phyloP scores from a whole-genome alignment of 1,140 invertebrate genomes.

The Drosophila arizonae region DNA sequence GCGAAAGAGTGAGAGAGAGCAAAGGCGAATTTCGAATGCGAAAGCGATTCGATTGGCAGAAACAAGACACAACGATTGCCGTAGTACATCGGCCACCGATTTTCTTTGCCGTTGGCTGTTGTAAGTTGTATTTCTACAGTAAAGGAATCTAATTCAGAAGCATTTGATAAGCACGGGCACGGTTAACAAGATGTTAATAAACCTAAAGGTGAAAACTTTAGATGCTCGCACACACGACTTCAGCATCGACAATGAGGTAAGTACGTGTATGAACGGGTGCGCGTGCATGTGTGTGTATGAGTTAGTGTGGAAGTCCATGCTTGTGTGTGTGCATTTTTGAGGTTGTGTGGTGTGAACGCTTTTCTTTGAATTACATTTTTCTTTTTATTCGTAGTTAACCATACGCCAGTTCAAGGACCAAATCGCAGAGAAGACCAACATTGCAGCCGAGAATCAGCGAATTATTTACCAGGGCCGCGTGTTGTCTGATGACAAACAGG shows the following conservation, averaged over 20 bases:
- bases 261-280: constrained; percentile 63
- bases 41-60: constrained; percentile 44
- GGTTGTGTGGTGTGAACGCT: constrained; percentile 55
- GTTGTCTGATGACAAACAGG: constrained; percentile 93
- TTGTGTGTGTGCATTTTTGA: constrained; percentile 56
- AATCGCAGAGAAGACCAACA: constrained; percentile 89
- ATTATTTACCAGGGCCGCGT: constrained; percentile 97
- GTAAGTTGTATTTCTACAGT: constrained; percentile 44
- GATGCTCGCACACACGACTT: constrained; percentile 95
- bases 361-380: constrained; percentile 1
- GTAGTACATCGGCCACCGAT: constrained; percentile 51
- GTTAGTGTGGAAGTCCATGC: too few species aligned
- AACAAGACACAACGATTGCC: constrained; percentile 29
- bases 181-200: constrained; percentile 86
- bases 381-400: constrained; percentile 86
- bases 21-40: constrained; percentile 18
- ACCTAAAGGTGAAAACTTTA: constrained; percentile 95
- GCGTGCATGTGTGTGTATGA: constrained; percentile 59
- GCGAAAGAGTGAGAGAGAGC: background rate
- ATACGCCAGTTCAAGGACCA: constrained; percentile 94
- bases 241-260: constrained; percentile 93
- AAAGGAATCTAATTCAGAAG: constrained; percentile 49
- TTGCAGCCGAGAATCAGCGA: constrained; percentile 91
- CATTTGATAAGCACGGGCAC: constrained; percentile 29
- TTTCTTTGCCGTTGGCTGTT: constrained; percentile 11